Base-by-base conservation (phyloP, 2,113 vertebrate species). In the Emydura subglobosa region DNA sequence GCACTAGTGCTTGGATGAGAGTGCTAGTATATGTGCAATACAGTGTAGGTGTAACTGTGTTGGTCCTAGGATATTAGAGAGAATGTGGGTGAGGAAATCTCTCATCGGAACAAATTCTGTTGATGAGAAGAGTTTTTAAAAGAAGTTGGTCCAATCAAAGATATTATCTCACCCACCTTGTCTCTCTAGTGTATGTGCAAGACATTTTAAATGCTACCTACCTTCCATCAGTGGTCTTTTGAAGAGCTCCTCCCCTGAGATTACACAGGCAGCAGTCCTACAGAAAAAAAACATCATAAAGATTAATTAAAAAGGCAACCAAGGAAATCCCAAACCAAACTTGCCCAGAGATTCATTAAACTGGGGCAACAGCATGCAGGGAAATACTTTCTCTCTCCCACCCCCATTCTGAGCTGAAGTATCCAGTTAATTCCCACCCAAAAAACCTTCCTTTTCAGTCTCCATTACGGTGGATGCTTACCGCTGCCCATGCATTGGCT, bases 211-310 rank as follows among this genome's bases (percentile, higher is more conserved):
- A 65, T 31, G 57, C 10, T 27, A 88, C 97, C 91, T 74, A 99
- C 99, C 99, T 98, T 87, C 98, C 97, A 86, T 99, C 99, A 2
- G 98, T 99, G 24, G 99, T 99, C 72, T 90, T 98, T 97, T 99
- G 99, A 86, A 99, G 97, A 61, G 99, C 99, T 87, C 99, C 99
- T 92, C 99, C 99, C 82, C 99, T 98, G 91, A 99, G 97, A 96
- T 99, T 99, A 92, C 99, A 99, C 84, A 99, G 98, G 89, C 99
- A 99, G 81, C 99, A 99, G 53, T 99, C 99, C 99, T 99, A 96
- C 0, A 34, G 94, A 65, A 79, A 97, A 95, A 90, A 93, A 87
- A 49, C 31, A 17, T 42, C 4, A 94, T 72, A 96, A 82, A 80
- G 65, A 4, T 0, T 25, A 7, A 5, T 16, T 12, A 24, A 3